These are phyloP conservation scores for Hydrocynus forskahlii DNA, from an alignment of 2,797 vertebrate species.

Conservation along the genomic window DNA sequence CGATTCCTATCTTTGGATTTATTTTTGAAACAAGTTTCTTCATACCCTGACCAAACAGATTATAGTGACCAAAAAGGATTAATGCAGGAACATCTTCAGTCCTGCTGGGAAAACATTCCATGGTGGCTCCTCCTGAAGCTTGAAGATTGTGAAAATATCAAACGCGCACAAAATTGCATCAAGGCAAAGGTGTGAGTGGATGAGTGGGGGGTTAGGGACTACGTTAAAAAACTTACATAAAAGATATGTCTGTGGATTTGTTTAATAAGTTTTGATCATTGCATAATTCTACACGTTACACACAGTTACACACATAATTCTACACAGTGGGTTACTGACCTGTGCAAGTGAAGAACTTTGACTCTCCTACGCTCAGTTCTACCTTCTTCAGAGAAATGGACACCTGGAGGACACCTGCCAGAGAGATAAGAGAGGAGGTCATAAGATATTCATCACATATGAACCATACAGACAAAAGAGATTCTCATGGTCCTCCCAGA, in stretches of 20 bases:
- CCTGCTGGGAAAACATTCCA: neutral
- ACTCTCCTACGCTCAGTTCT: constrained; percentile 97
- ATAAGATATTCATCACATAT: constrained; percentile 47
- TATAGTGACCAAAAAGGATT: neutral
- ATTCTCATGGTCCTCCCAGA: constrained; percentile 30
- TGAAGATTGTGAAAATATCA: neutral
- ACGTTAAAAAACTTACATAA: too few species aligned
- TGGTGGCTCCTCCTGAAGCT: neutral
- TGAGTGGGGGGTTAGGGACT: too few species aligned
- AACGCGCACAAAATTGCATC: neutral
- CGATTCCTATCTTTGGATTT: neutral
- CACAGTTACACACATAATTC: too few species aligned
- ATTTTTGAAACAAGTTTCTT: too few species aligned
- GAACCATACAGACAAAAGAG: constrained; percentile 35
- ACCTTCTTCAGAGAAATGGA: constrained; percentile 98
- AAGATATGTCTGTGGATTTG: too few species aligned
- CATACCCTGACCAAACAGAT: too few species aligned
- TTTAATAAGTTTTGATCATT: too few species aligned
- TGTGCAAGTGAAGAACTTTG: constrained; percentile 99
- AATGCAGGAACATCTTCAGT: neutral
- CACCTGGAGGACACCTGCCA: constrained; percentile 92
- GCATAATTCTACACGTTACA: too few species aligned
- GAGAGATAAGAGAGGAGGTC: constrained; percentile 35
- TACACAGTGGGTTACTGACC: constrained; percentile 77
- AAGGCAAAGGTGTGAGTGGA: too few species aligned